Evolutionary conservation across 2,113 vertebrate genomes (phyloP).

Genomic region (Hippolais icterina): DNA sequence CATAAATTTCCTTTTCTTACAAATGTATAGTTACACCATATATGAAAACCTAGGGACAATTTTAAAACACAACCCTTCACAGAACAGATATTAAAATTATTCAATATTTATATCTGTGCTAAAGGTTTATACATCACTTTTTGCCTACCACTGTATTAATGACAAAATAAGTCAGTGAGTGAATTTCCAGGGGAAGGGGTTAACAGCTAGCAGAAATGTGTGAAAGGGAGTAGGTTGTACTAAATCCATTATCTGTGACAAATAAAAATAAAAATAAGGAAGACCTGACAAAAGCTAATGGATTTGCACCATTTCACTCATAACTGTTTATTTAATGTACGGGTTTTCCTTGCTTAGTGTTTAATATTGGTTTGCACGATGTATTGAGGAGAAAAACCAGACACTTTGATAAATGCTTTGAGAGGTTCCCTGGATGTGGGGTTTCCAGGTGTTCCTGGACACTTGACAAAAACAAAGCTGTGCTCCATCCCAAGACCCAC

Average conservation of each 20-base stretch:
- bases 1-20: neutral
- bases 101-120: neutral
- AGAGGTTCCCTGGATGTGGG: neutral
- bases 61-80: neutral
- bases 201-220: neutral
- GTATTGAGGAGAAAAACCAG: neutral
- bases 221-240: neutral
- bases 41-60: neutral
- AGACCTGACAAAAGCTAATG: neutral
- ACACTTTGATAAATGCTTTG: neutral
- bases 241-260: conserved; percentile 35
- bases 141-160: neutral
- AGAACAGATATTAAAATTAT: neutral
- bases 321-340: neutral
- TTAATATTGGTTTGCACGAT: neutral
- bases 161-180: neutral
- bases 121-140: neutral
- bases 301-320: neutral
- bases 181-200: conserved; percentile 22
- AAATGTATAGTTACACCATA: neutral
- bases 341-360: neutral
- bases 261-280: conserved; percentile 22
- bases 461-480: neutral
- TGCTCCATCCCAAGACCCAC: neutral
- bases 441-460: neutral